These are phyloP conservation scores for Aplysina aerophoba DNA, from an alignment of 37 sponge, comb jelly and placozoan species.

Conservation along the genomic window DNA sequence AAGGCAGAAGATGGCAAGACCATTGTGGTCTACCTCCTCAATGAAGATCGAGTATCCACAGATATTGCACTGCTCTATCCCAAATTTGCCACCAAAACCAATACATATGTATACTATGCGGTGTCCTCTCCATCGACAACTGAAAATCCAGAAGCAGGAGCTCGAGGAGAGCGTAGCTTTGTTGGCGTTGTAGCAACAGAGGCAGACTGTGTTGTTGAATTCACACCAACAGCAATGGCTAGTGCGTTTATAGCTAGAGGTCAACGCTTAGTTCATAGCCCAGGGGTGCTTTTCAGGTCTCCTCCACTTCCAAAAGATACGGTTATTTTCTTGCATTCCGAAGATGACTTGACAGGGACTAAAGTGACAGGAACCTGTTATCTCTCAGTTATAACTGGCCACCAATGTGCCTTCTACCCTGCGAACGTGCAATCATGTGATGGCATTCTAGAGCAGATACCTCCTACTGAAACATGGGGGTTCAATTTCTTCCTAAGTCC, in stretches of 20 bases:
- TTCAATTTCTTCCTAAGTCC: constrained; percentile 43
- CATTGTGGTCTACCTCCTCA: constrained; percentile 32
- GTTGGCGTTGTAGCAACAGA: constrained; percentile 48
- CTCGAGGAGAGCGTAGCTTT: background rate
- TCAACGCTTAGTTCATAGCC: no score
- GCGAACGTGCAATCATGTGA: constrained; percentile 46
- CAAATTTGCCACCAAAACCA: background rate
- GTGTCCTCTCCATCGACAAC: background rate
- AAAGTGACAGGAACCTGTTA: constrained; percentile 37
- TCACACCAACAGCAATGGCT: constrained; percentile 16
- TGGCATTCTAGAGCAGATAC: constrained; percentile 52
- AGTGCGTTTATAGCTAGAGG: constrained; percentile 1
- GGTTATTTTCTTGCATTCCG: background rate
- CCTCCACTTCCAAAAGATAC: constrained; percentile 17
- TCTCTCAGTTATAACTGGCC: constrained; percentile 47
- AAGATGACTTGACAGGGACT: constrained; percentile 44
- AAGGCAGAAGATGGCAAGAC: background rate
- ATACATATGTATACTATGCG: constrained; percentile 50
- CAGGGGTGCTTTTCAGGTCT: background rate
- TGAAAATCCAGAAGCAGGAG: background rate
- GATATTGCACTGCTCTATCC: constrained; percentile 56
- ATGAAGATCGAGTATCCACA: constrained; percentile 24
- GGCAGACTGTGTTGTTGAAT: constrained; percentile 45
- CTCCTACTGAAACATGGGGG: constrained; percentile 70
- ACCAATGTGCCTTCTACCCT: constrained; percentile 38